Evolutionary conservation across 2,797 vertebrate species (phyloP).

Genomic region (Alcedo quadribrachys): DNA sequence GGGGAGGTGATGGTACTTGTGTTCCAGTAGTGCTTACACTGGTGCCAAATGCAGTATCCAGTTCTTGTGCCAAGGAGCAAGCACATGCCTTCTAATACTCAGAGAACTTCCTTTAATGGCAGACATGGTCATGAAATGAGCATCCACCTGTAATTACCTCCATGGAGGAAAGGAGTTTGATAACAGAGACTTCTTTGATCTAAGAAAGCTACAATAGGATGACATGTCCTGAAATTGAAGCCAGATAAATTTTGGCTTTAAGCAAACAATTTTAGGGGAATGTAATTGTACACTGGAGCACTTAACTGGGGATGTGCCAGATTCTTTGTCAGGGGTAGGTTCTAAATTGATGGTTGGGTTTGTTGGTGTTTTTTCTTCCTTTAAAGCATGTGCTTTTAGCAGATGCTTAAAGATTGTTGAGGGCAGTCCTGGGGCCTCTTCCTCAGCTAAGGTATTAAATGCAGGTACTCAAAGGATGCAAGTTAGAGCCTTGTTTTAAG

Average conservation of each 20-base stretch:
- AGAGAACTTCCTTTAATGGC: background rate
- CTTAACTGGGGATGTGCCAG: background rate
- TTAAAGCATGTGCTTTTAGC: background rate
- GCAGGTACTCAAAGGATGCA: background rate
- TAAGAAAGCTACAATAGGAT: background rate
- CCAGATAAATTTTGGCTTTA: constrained; percentile 21
- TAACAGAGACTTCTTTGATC: constrained; percentile 50
- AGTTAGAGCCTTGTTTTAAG: background rate
- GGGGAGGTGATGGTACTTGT: constrained; percentile 50
- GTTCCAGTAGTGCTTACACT: constrained; percentile 55
- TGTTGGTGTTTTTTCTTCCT: background rate
- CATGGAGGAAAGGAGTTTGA: constrained; percentile 34
- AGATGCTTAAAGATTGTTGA: background rate
- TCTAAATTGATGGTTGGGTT: background rate
- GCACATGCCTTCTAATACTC: background rate
- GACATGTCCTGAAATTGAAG: constrained; percentile 22
- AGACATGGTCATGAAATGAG: background rate
- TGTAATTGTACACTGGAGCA: background rate
- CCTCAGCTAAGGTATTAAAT: background rate
- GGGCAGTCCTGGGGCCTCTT: background rate
- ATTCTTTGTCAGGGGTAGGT: background rate
- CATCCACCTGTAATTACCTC: constrained; percentile 47
- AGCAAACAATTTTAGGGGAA: constrained; percentile 17
- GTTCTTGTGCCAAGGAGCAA: constrained; percentile 44
- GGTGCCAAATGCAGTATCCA: constrained; percentile 54